Evolutionary conservation across 2,113 vertebrate genomes (phyloP).

Genomic region (Myodes glareolus): DNA sequence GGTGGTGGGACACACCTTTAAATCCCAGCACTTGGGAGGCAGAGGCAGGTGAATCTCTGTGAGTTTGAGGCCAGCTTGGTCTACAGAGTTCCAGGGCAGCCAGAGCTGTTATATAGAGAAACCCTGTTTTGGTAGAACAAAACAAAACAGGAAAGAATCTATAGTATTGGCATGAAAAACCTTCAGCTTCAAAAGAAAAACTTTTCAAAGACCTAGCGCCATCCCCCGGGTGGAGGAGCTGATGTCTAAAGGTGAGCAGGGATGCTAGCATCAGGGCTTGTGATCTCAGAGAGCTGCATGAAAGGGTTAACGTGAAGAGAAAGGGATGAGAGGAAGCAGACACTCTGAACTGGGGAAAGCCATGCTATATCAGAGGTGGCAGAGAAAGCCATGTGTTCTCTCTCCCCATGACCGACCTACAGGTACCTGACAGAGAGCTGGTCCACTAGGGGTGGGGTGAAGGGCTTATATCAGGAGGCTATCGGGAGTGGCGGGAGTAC

Average conservation of each 20-base stretch:
- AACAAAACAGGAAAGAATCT: background rate
- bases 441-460: background rate
- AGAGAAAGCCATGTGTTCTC: background rate
- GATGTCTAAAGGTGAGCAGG: background rate
- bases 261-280: background rate
- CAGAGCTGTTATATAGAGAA: background rate
- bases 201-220: background rate
- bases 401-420: background rate
- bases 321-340: background rate
- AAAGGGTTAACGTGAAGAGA: background rate
- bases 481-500: rapidly evolving
- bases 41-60: background rate
- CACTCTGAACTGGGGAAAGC: background rate
- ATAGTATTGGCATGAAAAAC: background rate
- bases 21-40: background rate
- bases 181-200: background rate
- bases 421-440: background rate
- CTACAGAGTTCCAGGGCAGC: background rate
- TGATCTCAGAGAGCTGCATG: background rate
- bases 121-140: background rate
- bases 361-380: no score
- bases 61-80: background rate
- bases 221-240: background rate
- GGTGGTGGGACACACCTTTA: background rate
- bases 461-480: no score